Percentiles rank a stretch among this genome's conserved stretches.
phyloP scores from a whole-genome alignment of 1,140 invertebrate genomes.

The Oedothorax gibbosus region DNA sequence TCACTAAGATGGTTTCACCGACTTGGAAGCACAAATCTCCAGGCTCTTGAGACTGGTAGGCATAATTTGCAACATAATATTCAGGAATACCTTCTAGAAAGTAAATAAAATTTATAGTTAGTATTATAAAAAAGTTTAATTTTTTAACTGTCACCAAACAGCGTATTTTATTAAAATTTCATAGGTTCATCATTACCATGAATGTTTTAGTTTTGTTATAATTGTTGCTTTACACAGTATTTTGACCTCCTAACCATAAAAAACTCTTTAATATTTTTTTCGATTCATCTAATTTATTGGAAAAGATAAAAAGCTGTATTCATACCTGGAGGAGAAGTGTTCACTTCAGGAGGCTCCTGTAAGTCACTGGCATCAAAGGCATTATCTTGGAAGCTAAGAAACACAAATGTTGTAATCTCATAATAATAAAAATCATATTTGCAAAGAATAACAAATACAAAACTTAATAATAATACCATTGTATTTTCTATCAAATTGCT shows the following conservation, averaged over 20 bases:
- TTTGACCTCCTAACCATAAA: too few relatives aligned
- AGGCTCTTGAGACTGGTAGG: constrained; percentile 81
- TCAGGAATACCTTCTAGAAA: constrained; percentile 68
- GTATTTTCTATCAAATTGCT: too few relatives aligned
- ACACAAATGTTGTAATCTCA: not conserved
- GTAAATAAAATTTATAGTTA: not conserved
- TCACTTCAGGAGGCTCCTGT: constrained; percentile 49
- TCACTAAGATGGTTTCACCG: constrained; percentile 89
- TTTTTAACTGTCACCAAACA: not conserved
- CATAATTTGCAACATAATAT: constrained; percentile 81
- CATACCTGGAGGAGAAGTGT: constrained; percentile 50
- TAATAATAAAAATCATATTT: not conserved
- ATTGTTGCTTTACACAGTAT: too few relatives aligned
- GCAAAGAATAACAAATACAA: not conserved
- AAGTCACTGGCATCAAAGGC: constrained; percentile 40
- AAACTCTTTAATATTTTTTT: too few relatives aligned
- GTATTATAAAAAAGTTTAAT: not conserved
- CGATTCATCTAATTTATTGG: too few relatives aligned
- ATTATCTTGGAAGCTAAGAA: constrained; percentile 30
- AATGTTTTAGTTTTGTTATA: too few relatives aligned
- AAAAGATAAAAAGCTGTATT: not conserved
- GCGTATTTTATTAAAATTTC: too few relatives aligned
- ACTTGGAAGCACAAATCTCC: constrained; percentile 93
- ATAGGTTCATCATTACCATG: too few relatives aligned
- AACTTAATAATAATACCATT: not conserved